A percentile compares a stretch with the other conserved stretches of the same genome.
Conservation (phyloP, 2,113 vertebrate species). For the Protobothrops mucrosquamatus region DNA sequence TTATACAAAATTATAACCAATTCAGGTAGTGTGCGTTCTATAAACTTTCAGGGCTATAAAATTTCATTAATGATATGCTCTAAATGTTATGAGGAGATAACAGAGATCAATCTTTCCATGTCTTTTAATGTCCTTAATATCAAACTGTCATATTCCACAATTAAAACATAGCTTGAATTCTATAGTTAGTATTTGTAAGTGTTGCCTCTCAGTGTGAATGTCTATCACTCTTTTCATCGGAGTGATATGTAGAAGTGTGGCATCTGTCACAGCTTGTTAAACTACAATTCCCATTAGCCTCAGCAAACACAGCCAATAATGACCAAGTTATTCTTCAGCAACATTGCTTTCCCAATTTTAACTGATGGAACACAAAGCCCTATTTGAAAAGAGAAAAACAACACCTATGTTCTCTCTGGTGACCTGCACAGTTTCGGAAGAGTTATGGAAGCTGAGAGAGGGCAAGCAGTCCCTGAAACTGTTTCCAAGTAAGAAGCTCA, state of each 20-base stretch:
- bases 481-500: not conserved
- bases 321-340: not conserved
- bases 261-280: not conserved
- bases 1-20: not conserved
- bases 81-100: not conserved
- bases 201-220: not conserved
- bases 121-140: not conserved
- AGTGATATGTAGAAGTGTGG: not conserved
- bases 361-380: not conserved
- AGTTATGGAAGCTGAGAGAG: conserved; percentile 7
- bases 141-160: not conserved
- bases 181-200: not conserved
- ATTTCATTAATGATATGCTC: not conserved
- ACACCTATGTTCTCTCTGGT: not conserved
- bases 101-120: not conserved
- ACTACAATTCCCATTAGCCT: not conserved
- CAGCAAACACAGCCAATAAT: not conserved
- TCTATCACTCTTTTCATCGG: not conserved
- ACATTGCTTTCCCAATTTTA: not conserved
- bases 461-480: not conserved
- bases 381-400: not conserved
- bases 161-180: not conserved
- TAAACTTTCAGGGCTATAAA: not conserved
- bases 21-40: not conserved
- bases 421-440: not conserved